These are phyloP conservation scores for Nixonia krombeini DNA, from an alignment of 1,140 invertebrate species.

Conservation along the genomic window DNA sequence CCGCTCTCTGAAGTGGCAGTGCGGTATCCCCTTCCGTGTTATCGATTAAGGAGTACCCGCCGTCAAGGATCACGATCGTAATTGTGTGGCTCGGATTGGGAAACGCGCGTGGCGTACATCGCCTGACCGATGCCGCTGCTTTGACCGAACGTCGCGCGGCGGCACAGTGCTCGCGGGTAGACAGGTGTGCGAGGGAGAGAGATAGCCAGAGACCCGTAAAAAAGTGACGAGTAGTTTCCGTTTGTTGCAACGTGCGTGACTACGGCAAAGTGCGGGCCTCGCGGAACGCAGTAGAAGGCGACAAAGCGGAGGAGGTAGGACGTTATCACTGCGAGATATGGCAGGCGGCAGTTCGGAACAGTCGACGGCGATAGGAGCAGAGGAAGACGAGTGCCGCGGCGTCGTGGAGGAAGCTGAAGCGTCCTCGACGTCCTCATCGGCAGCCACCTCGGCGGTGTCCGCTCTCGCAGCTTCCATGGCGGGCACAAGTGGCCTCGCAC, in stretches of 20 bases:
- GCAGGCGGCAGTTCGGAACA: slow-evolving; percentile 59
- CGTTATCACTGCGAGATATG: slow-evolving; percentile 44
- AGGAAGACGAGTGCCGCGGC: slow-evolving; percentile 37
- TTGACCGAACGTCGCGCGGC: neutral
- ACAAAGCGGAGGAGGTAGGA: too few species aligned
- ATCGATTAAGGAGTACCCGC: too few species aligned
- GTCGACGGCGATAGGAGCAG: slow-evolving; percentile 54
- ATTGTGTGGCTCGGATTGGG: too few species aligned
- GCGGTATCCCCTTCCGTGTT: too few species aligned
- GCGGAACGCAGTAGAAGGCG: too few species aligned
- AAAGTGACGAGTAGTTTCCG: neutral
- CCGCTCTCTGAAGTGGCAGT: too few species aligned
- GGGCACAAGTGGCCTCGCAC: too few species aligned
- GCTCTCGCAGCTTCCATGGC: slow-evolving; percentile 24
- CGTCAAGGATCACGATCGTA: too few species aligned
- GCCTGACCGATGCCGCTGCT: too few species aligned
- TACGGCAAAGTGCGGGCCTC: slow-evolving; percentile 11
- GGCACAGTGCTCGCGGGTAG: neutral
- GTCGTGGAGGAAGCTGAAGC: slow-evolving; percentile 20
- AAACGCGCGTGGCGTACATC: too few species aligned
- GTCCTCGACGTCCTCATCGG: too few species aligned
- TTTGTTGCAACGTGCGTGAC: neutral
- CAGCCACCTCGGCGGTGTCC: slow-evolving; percentile 31
- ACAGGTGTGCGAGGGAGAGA: slow-evolving; percentile 8
- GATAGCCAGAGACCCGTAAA: neutral